Percentiles rank a stretch among this genome's conserved stretches.
Conservation (phyloP, 2,888 invertebrate genomes). For the Dicranocentrus wangi region DNA sequence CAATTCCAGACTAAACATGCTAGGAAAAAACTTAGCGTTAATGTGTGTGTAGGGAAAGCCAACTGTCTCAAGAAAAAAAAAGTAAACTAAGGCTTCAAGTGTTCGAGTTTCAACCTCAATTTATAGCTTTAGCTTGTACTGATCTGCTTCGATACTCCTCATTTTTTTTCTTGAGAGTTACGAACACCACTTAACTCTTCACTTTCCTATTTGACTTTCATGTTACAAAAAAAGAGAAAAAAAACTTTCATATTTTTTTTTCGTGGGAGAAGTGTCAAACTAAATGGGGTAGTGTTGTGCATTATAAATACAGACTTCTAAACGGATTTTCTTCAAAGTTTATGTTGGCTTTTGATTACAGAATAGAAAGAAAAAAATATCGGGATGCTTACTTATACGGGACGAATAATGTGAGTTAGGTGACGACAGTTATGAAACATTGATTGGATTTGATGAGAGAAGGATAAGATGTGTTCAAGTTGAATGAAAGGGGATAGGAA, state of each 20-base stretch:
- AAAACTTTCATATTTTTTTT: neutral
- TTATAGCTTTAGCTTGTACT: slow-evolving; percentile 24
- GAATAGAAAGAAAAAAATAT: neutral
- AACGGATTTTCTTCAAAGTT: neutral
- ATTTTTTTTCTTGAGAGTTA: slow-evolving; percentile 14
- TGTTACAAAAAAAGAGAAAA: neutral
- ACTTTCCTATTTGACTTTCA: slow-evolving; percentile 8
- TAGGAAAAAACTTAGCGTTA: no score
- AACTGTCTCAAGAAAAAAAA: no score
- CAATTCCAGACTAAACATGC: no score
- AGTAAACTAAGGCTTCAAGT: neutral
- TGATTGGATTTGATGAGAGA: slow-evolving; percentile 50
- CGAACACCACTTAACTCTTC: slow-evolving; percentile 22
- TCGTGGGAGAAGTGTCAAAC: neutral
- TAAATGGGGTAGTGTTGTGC: neutral
- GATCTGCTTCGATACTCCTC: neutral
- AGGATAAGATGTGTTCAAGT: neutral
- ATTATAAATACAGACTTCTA: neutral
- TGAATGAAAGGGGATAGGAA: slow-evolving; percentile 6
- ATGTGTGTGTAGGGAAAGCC: no score
- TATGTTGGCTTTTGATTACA: slow-evolving; percentile 20
- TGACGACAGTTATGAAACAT: slow-evolving; percentile 34
- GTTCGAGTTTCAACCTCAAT: slow-evolving; percentile 35
- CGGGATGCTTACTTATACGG: no score
- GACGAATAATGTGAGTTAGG: neutral